Evolutionary conservation across 2,888 invertebrate genomes (phyloP).

Genomic region (Prosopocoilus inquinatus): DNA sequence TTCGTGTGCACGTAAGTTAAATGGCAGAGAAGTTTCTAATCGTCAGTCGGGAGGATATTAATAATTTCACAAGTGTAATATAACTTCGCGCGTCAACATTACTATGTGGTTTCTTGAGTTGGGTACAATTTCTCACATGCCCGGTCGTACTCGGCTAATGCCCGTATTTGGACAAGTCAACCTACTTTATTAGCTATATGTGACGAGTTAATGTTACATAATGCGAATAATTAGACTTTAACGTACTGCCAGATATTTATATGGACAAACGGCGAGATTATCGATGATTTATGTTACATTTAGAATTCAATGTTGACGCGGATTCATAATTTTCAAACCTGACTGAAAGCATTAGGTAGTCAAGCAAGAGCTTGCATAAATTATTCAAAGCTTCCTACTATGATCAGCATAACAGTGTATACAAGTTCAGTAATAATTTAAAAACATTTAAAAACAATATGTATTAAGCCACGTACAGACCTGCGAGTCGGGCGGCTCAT

Average conservation of each 20-base stretch:
- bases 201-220: slow-evolving; percentile 1
- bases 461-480: too few species aligned
- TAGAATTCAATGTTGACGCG: too few species aligned
- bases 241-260: neutral
- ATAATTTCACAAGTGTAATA: slow-evolving; percentile 1
- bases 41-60: neutral
- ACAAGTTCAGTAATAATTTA: too few species aligned
- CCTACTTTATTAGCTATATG: slow-evolving; percentile 2
- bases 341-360: too few species aligned
- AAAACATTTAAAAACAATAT: too few species aligned
- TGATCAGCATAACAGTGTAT: too few species aligned
- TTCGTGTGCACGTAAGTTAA: neutral
- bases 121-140: neutral
- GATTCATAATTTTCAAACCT: too few species aligned
- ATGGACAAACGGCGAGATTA: too few species aligned
- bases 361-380: too few species aligned
- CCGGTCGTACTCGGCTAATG: neutral
- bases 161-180: slow-evolving; percentile 2
- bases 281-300: too few species aligned
- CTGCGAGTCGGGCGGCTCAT: too few species aligned
- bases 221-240: neutral
- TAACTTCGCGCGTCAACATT: neutral
- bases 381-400: too few species aligned
- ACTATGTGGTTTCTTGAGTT: neutral
- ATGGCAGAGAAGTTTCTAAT: neutral